Conservation (phyloP, 2,113 vertebrate genomes). For the Reinhardtius hippoglossoides region DNA sequence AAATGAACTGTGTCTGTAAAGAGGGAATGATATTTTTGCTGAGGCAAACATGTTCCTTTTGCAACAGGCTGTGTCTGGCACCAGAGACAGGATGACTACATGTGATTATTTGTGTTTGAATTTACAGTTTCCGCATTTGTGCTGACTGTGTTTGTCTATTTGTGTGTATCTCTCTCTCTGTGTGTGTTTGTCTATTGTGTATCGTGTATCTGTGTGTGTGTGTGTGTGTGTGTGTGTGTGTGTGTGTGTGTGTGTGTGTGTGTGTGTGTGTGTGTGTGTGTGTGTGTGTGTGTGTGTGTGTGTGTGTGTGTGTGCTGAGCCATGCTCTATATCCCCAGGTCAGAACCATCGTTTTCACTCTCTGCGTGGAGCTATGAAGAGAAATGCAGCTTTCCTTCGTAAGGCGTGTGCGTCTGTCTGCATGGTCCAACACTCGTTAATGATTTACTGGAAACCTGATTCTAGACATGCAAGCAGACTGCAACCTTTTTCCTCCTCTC, state of each 20-base stretch:
- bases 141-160: constrained; percentile 16
- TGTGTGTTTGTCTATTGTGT: not conserved
- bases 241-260: constrained; percentile 28
- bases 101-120: constrained; percentile 17
- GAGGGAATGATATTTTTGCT: constrained; percentile 14
- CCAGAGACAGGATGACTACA: not conserved
- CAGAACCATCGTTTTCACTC: constrained; percentile 80
- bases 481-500: constrained; percentile 44
- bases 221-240: constrained; percentile 34
- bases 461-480: constrained; percentile 65
- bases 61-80: not conserved
- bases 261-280: not conserved
- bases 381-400: constrained; percentile 84
- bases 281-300: constrained; percentile 16
- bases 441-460: constrained; percentile 50
- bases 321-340: constrained; percentile 81
- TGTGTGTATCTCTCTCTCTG: constrained; percentile 14
- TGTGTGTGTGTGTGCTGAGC: constrained; percentile 69
- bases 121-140: constrained; percentile 9
- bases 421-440: constrained; percentile 71
- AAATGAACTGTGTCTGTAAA: constrained; percentile 23
- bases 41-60: constrained; percentile 13
- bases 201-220: not conserved
- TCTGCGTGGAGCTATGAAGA: constrained; percentile 83
- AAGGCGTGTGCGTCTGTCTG: constrained; percentile 84